These are phyloP conservation scores for Pangasius djambal DNA, from an alignment of 2,797 vertebrate genomes.

Conservation along the genomic window DNA sequence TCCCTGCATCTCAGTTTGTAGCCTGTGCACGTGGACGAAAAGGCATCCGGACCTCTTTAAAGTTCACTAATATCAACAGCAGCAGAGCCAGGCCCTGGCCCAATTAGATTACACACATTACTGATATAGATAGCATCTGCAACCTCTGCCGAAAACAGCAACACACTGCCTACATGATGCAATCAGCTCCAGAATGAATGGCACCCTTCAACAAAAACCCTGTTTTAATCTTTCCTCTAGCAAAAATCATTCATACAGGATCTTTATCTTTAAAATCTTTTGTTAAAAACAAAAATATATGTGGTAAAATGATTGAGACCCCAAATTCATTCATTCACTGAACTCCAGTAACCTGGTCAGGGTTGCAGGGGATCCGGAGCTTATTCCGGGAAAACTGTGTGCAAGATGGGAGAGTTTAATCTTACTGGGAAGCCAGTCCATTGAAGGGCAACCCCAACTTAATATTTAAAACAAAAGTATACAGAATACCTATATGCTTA, in stretches of 20 bases:
- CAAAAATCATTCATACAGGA: background rate
- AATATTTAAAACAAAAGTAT: background rate
- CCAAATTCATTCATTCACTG: background rate
- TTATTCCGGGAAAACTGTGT: background rate
- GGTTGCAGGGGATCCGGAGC: background rate
- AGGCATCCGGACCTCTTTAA: slow-evolving; percentile 12
- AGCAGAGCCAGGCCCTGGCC: slow-evolving; percentile 39
- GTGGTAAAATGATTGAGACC: background rate
- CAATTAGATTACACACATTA: slow-evolving; percentile 56
- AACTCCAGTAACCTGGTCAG: background rate
- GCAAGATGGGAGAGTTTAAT: background rate
- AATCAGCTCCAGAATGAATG: background rate
- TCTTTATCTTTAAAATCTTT: background rate
- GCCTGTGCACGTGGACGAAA: background rate
- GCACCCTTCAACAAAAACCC: background rate
- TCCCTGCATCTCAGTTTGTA: background rate
- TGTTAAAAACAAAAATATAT: background rate
- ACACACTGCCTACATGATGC: background rate
- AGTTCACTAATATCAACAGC: slow-evolving; percentile 33
- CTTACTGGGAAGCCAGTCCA: background rate
- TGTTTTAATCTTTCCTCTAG: background rate
- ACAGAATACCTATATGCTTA: background rate
- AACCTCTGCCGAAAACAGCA: background rate
- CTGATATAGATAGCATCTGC: slow-evolving; percentile 32
- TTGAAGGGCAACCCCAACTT: background rate